A percentile compares a stretch with the other conserved stretches of the same genome.
Conservation (phyloP, 1,140 invertebrate genomes). For the Anastrepha ludens region DNA sequence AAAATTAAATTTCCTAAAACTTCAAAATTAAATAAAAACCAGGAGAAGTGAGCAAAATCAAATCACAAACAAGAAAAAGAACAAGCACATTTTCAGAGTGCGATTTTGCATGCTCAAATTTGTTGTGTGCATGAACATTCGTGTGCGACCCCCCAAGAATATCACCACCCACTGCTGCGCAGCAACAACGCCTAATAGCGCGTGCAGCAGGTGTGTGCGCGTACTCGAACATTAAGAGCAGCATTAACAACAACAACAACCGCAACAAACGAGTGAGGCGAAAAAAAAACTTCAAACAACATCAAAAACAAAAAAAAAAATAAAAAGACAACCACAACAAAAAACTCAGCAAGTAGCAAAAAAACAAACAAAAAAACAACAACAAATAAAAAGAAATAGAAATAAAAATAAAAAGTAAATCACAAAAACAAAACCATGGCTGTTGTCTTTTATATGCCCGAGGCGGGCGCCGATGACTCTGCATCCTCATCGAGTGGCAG, state of each 20-base stretch:
- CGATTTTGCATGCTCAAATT: not conserved
- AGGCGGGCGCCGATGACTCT: conserved; percentile 69
- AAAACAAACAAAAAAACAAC: not conserved
- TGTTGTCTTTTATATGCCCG: conserved; percentile 73
- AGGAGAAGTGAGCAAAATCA: not conserved
- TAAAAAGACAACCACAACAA: conserved; percentile 57
- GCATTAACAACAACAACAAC: conserved; percentile 11
- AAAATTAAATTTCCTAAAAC: not conserved
- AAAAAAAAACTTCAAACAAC: not conserved
- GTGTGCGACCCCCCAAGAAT: not conserved
- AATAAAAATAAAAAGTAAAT: conserved; percentile 28
- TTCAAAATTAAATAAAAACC: no score
- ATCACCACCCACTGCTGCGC: conserved; percentile 29
- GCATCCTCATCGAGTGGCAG: conserved; percentile 68
- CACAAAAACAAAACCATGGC: conserved; percentile 64
- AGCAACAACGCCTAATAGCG: not conserved
- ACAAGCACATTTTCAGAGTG: not conserved
- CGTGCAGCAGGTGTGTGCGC: conserved; percentile 39
- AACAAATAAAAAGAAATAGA: not conserved
- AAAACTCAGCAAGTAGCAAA: conserved; percentile 47
- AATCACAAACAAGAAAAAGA: not conserved
- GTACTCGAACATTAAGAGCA: conserved; percentile 50
- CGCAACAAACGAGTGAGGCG: not conserved
- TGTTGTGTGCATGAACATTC: conserved; percentile 16
- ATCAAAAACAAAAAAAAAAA: not conserved